Evolutionary conservation across 2,797 vertebrate genomes (phyloP), one percentile per base, ranked within the genome.

Genomic region (Spinibarbus caldwelli): DNA sequence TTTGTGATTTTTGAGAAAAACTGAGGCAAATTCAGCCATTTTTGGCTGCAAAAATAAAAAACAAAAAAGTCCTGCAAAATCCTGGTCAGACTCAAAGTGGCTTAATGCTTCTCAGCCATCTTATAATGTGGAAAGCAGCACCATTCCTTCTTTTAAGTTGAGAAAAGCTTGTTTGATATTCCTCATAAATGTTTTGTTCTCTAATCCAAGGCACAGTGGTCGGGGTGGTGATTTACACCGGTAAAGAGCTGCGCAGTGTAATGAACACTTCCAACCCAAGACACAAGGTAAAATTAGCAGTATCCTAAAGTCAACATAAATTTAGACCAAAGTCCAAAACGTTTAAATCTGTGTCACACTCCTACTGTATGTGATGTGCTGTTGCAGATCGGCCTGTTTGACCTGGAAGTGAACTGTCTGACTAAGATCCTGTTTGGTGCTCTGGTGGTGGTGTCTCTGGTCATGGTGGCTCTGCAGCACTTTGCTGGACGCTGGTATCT

Each of bases 401-500:
- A 99, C 93, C 90, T 99, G 94, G 98, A 99, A 86, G 98, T 99
- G 90, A 99, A 99, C 93, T 98, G 98, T 87, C 94, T 99, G 89
- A 99, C 97, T 2, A 99, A 99, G 95, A 98, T 99, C 93, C 95
- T 99, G 1, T 99, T 99, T 15, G 97, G 95, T 0, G 98, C 98
- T 0, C 92, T 99, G 52, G 96, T 99, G 81, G 97, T 98, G 86
- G 97, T 99, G 72, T 99, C 98, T 0, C 94, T 99, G 89, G 98
- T 99, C 90, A 99, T 99, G 98, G 98, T 99, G 76, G 97, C 98
- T 2, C 97, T 99, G 0, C 98, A 99, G 92, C 97, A 98, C 92
- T 99, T 99, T 0, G 96, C 97, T 0, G 98, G 98, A 0, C 97
- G 97, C 6, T 99, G 98, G 98, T 99, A 99, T 92, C 97, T 99